These are phyloP conservation scores for Hipparchia sbordonii DNA, from an alignment of 2,888 invertebrate species.

Conservation along the genomic window DNA sequence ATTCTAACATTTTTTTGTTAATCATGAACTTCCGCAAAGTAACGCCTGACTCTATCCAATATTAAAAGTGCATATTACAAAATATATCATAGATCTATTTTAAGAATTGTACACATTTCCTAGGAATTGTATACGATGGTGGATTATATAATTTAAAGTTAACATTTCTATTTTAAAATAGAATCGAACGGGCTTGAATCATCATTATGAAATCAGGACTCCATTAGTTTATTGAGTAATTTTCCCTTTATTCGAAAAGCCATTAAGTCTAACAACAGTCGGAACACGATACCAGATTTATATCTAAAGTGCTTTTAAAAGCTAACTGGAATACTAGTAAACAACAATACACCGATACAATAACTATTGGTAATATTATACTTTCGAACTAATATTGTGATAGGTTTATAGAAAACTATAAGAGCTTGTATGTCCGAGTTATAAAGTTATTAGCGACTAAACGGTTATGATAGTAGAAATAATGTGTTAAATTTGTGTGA, in stretches of 20 bases:
- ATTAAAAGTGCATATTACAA: too few relatives aligned
- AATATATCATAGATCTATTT: too few relatives aligned
- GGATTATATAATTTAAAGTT: too few relatives aligned
- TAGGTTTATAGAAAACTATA: constrained; percentile 10
- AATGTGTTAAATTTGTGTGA: neutral
- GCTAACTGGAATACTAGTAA: neutral
- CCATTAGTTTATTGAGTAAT: neutral
- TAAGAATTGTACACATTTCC: too few relatives aligned
- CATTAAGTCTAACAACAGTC: neutral
- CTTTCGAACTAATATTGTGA: constrained; percentile 3
- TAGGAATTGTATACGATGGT: too few relatives aligned
- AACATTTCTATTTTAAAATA: too few relatives aligned
- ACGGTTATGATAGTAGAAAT: neutral
- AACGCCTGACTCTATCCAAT: too few relatives aligned
- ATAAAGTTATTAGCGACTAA: neutral
- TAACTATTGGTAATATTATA: constrained; percentile 8
- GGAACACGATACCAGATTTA: neutral
- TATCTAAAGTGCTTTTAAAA: constrained; percentile 16
- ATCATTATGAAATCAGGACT: neutral
- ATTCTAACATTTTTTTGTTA: too few relatives aligned
- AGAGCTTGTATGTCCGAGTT: neutral
- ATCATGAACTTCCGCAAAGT: too few relatives aligned
- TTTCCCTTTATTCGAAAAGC: neutral
- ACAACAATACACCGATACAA: constrained; percentile 4
- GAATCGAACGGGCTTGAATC: too few relatives aligned